These are phyloP conservation scores for Biston stratarius DNA, from an alignment of 2,888 invertebrate genomes.

Conservation along the genomic window DNA sequence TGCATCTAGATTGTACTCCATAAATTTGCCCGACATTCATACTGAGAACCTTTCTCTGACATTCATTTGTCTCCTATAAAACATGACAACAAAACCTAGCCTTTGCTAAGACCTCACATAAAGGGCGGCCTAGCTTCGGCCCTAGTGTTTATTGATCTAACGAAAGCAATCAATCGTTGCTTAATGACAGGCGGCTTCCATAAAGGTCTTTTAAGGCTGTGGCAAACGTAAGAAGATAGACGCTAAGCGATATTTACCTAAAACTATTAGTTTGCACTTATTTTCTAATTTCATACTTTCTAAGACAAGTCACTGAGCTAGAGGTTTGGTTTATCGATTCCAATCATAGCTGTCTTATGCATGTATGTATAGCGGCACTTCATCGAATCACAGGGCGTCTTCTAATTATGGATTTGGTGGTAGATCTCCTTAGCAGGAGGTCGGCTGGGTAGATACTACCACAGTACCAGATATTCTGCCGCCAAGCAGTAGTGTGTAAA, in stretches of 20 bases:
- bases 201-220: slow-evolving; percentile 21
- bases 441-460: too few species aligned
- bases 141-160: slow-evolving; percentile 40
- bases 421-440: too few species aligned
- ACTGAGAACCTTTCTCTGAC: slow-evolving; percentile 8
- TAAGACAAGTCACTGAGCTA: too few species aligned
- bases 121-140: slow-evolving; percentile 22
- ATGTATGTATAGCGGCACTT: too few species aligned
- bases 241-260: neutral
- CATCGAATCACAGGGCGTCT: too few species aligned
- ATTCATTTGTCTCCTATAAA: slow-evolving; percentile 34
- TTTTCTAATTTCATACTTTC: too few species aligned
- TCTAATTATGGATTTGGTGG: too few species aligned
- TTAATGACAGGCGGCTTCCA: slow-evolving; percentile 41
- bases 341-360: too few species aligned
- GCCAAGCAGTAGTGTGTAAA: too few species aligned
- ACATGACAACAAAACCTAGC: slow-evolving; percentile 36
- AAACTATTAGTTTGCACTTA: neutral
- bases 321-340: too few species aligned
- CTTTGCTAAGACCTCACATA: slow-evolving; percentile 37
- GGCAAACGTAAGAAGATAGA: neutral
- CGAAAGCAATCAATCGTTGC: slow-evolving; percentile 45
- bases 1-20: too few species aligned
- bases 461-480: too few species aligned
- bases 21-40: neutral